A percentile compares a stretch with the other conserved stretches of the same genome.
Evolutionary conservation across 2,888 invertebrate genomes (phyloP).

Genomic region (Rosalia funebris): DNA sequence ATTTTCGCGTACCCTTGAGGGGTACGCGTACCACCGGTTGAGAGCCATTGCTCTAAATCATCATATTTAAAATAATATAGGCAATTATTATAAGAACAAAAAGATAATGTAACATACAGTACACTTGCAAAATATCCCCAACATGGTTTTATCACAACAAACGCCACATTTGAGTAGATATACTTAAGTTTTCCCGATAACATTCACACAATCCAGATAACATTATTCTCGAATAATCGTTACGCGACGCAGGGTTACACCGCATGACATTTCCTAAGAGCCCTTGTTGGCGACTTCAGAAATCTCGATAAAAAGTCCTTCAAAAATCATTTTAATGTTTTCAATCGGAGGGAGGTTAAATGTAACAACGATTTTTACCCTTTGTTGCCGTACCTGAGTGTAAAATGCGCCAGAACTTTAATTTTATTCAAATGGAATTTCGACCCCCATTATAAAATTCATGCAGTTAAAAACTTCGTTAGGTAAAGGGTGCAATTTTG

Average conservation of each 20-base stretch:
- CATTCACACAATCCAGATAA: conserved; percentile 51
- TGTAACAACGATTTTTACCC: background rate
- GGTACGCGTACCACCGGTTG: too few species aligned
- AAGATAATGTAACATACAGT: too few species aligned
- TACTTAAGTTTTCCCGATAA: too few species aligned
- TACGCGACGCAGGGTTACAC: conserved; percentile 50
- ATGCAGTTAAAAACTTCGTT: conserved; percentile 1
- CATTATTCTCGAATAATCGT: conserved; percentile 54
- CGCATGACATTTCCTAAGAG: conserved; percentile 56
- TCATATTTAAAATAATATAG: too few species aligned
- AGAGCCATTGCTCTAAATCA: too few species aligned
- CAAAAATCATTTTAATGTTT: conserved; percentile 35
- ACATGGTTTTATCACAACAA: too few species aligned
- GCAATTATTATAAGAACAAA: too few species aligned
- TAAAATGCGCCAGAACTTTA: conserved; percentile 6
- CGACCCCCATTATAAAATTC: conserved; percentile 3
- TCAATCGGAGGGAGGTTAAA: conserved; percentile 15
- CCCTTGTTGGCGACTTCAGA: conserved; percentile 59
- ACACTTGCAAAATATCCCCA: too few species aligned
- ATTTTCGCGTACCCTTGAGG: too few species aligned
- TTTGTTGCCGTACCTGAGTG: conserved; percentile 3
- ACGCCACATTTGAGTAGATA: too few species aligned
- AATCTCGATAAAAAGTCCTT: conserved; percentile 58
- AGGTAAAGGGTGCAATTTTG: conserved; percentile 14
- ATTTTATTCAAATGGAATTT: conserved; percentile 13